Percentiles rank a stretch among this genome's conserved stretches.
These are phyloP conservation scores for Andrena flavipes DNA, from an alignment of 2,888 invertebrate species.

Conservation along the genomic window DNA sequence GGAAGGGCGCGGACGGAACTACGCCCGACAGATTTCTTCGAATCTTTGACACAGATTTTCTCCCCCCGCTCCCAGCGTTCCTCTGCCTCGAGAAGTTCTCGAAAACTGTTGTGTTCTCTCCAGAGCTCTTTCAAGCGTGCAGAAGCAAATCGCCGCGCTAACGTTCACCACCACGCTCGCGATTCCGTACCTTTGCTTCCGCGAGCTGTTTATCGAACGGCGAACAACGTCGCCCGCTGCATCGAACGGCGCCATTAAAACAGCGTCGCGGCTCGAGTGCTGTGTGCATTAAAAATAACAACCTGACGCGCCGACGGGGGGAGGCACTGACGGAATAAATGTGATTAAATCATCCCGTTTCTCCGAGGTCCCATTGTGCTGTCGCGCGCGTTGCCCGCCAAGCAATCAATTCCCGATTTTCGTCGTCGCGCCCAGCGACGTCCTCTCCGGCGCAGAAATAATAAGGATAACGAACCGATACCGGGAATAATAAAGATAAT, in stretches of 20 bases:
- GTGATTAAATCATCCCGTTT: slow-evolving; percentile 41
- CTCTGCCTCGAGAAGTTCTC: background rate
- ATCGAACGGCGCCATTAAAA: slow-evolving; percentile 26
- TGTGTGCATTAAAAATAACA: slow-evolving; percentile 45
- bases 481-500: slow-evolving; percentile 69
- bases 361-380: background rate
- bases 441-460: slow-evolving; percentile 31
- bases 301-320: slow-evolving; percentile 19
- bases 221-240: slow-evolving; percentile 16
- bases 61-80: background rate
- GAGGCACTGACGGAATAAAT: slow-evolving; percentile 37
- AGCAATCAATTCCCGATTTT: slow-evolving; percentile 51
- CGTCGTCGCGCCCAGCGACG: background rate
- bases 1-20: background rate
- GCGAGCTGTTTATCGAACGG: slow-evolving; percentile 20
- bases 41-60: slow-evolving; percentile 41
- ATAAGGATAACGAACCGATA: slow-evolving; percentile 63
- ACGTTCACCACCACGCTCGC: background rate
- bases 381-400: background rate
- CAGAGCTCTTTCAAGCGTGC: background rate
- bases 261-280: background rate
- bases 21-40: slow-evolving; percentile 18
- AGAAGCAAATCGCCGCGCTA: background rate
- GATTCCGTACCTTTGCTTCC: background rate
- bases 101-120: slow-evolving; percentile 23